phyloP scores from a whole-genome alignment of 2,797 vertebrate species.

The Scolopax bukidnonensis region DNA sequence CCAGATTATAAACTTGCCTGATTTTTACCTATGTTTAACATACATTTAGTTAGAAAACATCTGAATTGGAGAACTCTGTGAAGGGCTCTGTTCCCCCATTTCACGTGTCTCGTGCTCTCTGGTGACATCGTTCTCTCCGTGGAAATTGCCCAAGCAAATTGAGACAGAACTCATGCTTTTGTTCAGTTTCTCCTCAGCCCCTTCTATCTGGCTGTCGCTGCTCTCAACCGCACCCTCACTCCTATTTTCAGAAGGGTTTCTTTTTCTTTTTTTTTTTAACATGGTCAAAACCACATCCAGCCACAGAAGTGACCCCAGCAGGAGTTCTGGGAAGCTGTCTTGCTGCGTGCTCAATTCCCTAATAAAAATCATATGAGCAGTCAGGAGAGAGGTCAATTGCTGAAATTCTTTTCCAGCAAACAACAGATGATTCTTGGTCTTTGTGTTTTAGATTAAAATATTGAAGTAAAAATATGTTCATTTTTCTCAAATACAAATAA shows the following conservation, averaged over 20 bases:
- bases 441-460: neutral
- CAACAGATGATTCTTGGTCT: slow-evolving; percentile 14
- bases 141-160: neutral
- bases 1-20: neutral
- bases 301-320: neutral
- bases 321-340: neutral
- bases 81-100: neutral
- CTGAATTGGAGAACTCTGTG: neutral
- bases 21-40: neutral
- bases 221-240: neutral
- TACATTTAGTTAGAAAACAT: neutral
- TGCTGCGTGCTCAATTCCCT: neutral
- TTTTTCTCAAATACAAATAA: slow-evolving; percentile 26
- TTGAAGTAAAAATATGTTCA: slow-evolving; percentile 30
- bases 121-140: neutral
- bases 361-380: slow-evolving; percentile 29
- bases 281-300: neutral
- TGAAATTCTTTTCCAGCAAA: slow-evolving; percentile 39
- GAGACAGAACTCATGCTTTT: neutral
- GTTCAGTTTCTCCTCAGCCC: neutral
- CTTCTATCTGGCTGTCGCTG: neutral
- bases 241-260: neutral
- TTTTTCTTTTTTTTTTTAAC: neutral
- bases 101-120: rapidly evolving
- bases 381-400: slow-evolving; percentile 11